Evolutionary conservation across 2,113 vertebrate genomes (phyloP).

Genomic region (Climacteris rufus): DNA sequence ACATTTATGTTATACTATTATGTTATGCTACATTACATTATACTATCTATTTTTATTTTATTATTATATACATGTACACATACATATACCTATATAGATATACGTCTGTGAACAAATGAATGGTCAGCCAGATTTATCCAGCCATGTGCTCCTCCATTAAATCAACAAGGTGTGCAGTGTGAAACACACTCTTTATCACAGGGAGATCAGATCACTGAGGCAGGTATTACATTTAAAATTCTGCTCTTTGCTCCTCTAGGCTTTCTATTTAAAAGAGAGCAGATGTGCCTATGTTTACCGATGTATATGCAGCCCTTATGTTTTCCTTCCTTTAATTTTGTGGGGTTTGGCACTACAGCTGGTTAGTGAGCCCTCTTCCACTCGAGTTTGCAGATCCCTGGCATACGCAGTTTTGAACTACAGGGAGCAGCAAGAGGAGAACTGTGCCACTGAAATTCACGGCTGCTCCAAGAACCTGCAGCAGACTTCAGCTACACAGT

Average conservation of each 20-base stretch:
- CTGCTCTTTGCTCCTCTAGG: background rate
- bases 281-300: background rate
- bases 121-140: background rate
- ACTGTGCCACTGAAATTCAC: background rate
- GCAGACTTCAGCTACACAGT: background rate
- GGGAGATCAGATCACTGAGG: background rate
- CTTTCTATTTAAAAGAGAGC: background rate
- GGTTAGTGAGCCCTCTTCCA: background rate
- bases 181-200: background rate
- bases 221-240: background rate
- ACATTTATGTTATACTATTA: background rate
- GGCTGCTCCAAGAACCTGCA: background rate
- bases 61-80: background rate
- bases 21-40: background rate
- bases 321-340: background rate
- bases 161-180: background rate
- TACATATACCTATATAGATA: background rate
- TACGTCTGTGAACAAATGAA: background rate
- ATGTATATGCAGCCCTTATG: background rate
- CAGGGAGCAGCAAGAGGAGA: background rate
- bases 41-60: background rate
- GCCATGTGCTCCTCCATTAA: background rate
- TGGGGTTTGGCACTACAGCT: background rate
- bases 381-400: background rate
- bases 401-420: background rate